A percentile compares a stretch with the other conserved stretches of the same genome.
phyloP scores from a whole-genome alignment of 92 coral and sea anemone species.

The Siderastrea siderea region DNA sequence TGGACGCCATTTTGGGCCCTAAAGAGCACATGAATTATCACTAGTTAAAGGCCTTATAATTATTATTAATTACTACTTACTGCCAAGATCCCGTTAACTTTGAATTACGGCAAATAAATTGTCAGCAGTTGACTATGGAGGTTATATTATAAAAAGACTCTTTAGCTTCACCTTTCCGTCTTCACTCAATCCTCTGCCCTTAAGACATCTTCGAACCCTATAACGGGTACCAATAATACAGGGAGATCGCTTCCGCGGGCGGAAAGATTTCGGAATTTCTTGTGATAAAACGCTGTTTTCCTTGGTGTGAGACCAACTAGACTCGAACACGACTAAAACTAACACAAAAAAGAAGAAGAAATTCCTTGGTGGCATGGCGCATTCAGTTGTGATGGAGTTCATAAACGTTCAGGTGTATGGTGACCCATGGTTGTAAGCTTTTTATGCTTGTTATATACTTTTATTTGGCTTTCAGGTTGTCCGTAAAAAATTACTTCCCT shows the following conservation, averaged over 20 bases:
- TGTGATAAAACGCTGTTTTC: neutral
- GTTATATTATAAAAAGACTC: neutral
- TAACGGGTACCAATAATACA: slow-evolving; percentile 25
- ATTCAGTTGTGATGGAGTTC: neutral
- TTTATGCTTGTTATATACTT: neutral
- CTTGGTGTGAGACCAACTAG: neutral
- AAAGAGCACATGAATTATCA: no score
- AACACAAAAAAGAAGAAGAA: neutral
- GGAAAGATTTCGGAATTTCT: neutral
- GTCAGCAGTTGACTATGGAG: no score
- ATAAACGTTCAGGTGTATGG: no score
- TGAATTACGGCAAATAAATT: no score
- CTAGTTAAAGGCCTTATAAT: no score
- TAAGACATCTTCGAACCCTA: neutral
- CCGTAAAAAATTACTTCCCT: neutral
- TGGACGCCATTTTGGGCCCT: no score
- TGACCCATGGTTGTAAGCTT: no score
- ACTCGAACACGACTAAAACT: neutral
- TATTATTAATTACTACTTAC: no score
- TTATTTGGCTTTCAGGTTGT: neutral
- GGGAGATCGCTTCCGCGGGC: slow-evolving; percentile 5
- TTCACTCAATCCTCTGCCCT: neutral
- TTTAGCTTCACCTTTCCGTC: neutral
- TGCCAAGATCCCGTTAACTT: no score
- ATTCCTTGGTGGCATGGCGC: slow-evolving; percentile 7